Conservation (phyloP, 2,113 vertebrate species). For the Carollia perspicillata region DNA sequence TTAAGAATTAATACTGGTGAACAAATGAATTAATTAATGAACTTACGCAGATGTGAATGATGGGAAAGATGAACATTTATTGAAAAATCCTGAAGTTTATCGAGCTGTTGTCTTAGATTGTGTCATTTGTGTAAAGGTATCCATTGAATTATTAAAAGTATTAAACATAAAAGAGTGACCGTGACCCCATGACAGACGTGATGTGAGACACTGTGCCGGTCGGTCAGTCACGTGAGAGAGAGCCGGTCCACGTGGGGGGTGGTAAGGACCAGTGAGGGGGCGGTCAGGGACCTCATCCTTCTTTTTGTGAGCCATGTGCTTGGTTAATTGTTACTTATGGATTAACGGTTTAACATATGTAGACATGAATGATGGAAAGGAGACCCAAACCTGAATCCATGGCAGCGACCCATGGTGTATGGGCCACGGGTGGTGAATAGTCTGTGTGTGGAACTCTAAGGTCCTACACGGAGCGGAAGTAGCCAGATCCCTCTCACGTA, state of each 20-base stretch:
- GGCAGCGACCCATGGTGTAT: background rate
- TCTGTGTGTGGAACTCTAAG: background rate
- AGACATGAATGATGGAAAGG: background rate
- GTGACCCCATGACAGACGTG: background rate
- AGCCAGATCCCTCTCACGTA: no score
- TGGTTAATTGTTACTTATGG: background rate
- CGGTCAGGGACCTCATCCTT: background rate
- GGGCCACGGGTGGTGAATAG: background rate
- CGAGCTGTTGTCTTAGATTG: background rate
- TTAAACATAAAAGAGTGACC: background rate
- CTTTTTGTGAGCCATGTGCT: background rate
- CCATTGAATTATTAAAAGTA: background rate
- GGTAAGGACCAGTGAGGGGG: background rate
- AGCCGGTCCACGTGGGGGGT: background rate
- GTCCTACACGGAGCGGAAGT: background rate
- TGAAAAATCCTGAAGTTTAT: background rate
- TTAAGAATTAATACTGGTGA: background rate
- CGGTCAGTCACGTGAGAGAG: background rate
- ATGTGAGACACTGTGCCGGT: background rate
- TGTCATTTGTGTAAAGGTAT: background rate
- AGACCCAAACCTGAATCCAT: background rate
- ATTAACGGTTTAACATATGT: background rate
- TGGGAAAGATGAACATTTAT: background rate
- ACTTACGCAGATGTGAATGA: background rate
- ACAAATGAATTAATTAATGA: background rate